Evolutionary conservation across 2,797 vertebrate genomes (phyloP).

Genomic region (Sylvia borin): DNA sequence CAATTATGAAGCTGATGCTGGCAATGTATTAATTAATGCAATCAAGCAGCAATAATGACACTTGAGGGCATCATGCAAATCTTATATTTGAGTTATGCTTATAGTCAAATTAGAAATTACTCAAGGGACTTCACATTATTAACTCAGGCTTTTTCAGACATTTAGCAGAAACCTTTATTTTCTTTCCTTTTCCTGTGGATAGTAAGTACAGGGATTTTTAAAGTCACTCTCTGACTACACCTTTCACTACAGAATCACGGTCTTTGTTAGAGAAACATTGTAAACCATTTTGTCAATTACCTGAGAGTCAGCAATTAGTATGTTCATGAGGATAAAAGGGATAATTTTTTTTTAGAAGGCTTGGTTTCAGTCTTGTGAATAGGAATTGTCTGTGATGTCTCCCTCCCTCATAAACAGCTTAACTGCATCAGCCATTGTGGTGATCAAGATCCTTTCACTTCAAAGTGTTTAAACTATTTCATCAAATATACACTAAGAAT

Average conservation of each 20-base stretch:
- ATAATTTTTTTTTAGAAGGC: neutral
- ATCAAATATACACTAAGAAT: constrained; percentile 38
- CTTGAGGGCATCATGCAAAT: constrained; percentile 50
- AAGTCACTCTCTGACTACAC: neutral
- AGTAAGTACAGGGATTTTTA: neutral
- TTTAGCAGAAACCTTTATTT: constrained; percentile 5
- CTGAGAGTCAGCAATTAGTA: constrained; percentile 9
- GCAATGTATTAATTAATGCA: constrained; percentile 61
- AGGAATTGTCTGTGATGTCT: constrained; percentile 23
- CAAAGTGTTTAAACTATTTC: constrained; percentile 52
- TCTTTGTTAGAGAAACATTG: constrained; percentile 50
- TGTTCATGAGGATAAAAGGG: constrained; percentile 9
- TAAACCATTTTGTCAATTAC: constrained; percentile 56
- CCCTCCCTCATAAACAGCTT: constrained; percentile 10
- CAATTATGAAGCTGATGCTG: neutral
- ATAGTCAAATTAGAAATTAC: constrained; percentile 18
- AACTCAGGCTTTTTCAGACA: neutral
- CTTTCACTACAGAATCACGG: constrained; percentile 24
- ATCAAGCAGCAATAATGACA: constrained; percentile 48
- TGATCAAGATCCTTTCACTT: constrained; percentile 68
- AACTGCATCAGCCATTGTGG: constrained; percentile 5
- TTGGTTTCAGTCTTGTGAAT: constrained; percentile 41
- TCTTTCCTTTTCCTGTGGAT: neutral
- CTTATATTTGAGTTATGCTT: constrained; percentile 49
- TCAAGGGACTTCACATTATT: constrained; percentile 18